Conservation (phyloP, 2,113 vertebrate species). For the Mobula birostris region DNA sequence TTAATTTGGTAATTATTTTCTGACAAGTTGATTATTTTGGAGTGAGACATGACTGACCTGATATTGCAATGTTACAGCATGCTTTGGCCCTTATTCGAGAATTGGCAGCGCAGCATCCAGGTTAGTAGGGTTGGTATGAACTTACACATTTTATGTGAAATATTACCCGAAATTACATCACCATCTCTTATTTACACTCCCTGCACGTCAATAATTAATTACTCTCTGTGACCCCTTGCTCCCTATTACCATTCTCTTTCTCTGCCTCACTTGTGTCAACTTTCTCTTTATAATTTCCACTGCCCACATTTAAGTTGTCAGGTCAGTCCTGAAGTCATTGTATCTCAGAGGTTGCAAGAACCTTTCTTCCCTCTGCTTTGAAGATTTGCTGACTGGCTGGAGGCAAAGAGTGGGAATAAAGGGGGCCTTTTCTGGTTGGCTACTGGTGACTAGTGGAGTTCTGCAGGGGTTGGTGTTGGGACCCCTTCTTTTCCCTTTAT, state of each 20-base stretch:
- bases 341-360: no score
- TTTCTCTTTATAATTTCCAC: neutral
- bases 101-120: neutral
- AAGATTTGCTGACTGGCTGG: no score
- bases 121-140: neutral
- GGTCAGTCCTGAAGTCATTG: no score
- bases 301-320: neutral
- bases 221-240: neutral
- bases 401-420: no score
- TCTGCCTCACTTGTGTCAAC: neutral
- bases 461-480: no score
- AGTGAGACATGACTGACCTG: constrained; percentile 1
- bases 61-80: neutral
- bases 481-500: no score
- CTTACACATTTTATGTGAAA: neutral
- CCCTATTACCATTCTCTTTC: neutral
- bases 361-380: no score
- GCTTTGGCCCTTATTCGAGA: neutral
- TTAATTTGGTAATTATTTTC: neutral
- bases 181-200: neutral
- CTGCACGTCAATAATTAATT: neutral
- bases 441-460: no score
- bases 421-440: no score
- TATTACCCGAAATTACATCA: neutral
- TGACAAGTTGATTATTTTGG: constrained; percentile 6